A percentile compares a stretch with the other conserved stretches of the same genome.
phyloP scores from a whole-genome alignment of 2,888 invertebrate species.

The Drosophila picticornis region DNA sequence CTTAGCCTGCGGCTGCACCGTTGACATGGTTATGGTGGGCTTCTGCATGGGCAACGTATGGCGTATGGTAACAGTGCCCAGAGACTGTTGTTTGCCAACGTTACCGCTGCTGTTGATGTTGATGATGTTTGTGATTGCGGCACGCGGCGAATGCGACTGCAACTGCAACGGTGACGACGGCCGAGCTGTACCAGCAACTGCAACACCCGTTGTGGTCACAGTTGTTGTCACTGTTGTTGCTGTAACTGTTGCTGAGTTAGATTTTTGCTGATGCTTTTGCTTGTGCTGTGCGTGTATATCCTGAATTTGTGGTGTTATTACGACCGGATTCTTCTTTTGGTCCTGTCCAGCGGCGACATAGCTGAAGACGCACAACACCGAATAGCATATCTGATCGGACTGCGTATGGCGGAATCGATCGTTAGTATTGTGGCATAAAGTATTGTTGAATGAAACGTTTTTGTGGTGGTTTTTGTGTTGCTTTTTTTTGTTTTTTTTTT shows the following conservation, averaged over 20 bases:
- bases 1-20: constrained; percentile 83
- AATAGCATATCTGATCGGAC: constrained; percentile 99
- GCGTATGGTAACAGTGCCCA: constrained; percentile 76
- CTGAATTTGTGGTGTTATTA: constrained; percentile 84
- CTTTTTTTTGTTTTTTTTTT: background rate
- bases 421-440: constrained; percentile 44
- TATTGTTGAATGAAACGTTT: constrained; percentile 36
- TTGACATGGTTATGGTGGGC: constrained; percentile 83
- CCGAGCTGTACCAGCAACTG: background rate
- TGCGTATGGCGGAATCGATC: constrained; percentile 82
- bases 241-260: constrained; percentile 42
- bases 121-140: constrained; percentile 9
- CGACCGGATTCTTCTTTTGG: constrained; percentile 87
- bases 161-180: constrained; percentile 10
- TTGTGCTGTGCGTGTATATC: constrained; percentile 84
- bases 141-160: constrained; percentile 24
- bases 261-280: constrained; percentile 70
- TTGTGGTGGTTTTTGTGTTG: background rate
- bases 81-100: constrained; percentile 2
- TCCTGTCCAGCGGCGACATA: constrained; percentile 97
- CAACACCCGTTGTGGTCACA: constrained; percentile 19
- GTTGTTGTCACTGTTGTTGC: constrained; percentile 52
- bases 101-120: constrained; percentile 9
- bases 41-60: constrained; percentile 84
- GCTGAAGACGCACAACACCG: constrained; percentile 99